Base-by-base conservation (phyloP, 2,113 vertebrate species). In the Nothoprocta perdicaria region DNA sequence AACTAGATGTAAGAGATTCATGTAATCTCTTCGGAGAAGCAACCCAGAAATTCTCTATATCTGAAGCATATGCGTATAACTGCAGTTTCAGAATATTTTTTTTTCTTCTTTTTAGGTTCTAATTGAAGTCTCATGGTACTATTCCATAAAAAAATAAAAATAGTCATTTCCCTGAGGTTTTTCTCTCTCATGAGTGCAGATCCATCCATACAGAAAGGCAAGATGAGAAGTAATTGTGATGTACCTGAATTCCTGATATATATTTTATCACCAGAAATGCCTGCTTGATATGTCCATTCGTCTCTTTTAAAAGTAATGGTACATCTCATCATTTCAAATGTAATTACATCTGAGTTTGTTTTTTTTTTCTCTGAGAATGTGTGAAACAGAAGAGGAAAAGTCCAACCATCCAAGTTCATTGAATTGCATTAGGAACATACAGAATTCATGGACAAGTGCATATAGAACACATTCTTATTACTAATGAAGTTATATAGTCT, bases 61-160 rank as follows among this genome's bases (percentile, higher is more conserved):
- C 16, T 46, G 45, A n/a, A 38, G 11, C 18, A 9, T 41, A 27
- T 79, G 24, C 6, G 5, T 12, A 14, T 17, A 11, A 29, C 52
- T 68, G 43, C 43, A 45, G 43, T 45, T 45, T 45, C 12, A 15
- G 14, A 45, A 45, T 45, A 45, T 45, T 45, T 45, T 45, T 45
- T 45, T 45, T 45, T 8, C 35, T 45, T 45, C 43, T 16, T 45
- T 45, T 45, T 45, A 45, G 2, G 1, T 66, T 74, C 22, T 69
- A 24, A 31, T 24, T 12, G 6, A 52, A 43, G 3, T n/a, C 2
- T 67, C 4, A 16, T 4, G 0, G 0, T n/a, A 21, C 7, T 7
- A 27, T 35, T 29, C 22, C 6, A 9, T n/a, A 38, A 22, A 68
- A 82, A 82, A 84, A 45, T 15, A 60, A 38, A 84, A 50, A 0